Percentiles rank a stretch among this genome's conserved stretches.
Evolutionary conservation across 2,797 vertebrate genomes (phyloP).

Genomic region (Leptoclinus maculatus): DNA sequence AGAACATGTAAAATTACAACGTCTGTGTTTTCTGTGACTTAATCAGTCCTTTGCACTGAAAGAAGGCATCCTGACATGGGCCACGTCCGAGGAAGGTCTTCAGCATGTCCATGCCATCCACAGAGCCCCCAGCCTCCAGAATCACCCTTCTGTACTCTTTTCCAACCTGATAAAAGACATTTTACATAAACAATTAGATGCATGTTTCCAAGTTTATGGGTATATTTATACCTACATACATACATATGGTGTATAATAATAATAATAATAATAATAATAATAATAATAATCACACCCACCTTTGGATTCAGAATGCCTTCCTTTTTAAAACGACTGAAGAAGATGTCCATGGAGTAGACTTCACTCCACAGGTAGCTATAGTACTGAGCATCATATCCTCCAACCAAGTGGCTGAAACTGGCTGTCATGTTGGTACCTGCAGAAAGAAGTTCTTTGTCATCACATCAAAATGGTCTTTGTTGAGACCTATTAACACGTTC

Average conservation of each 20-base stretch:
- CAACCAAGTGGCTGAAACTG: slow-evolving; percentile 93
- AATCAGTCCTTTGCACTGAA: slow-evolving; percentile 91
- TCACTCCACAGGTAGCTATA: slow-evolving; percentile 98
- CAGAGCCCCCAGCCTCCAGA: slow-evolving; percentile 92
- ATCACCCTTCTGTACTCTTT: slow-evolving; percentile 92
- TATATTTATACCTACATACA: not conserved
- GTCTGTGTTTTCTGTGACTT: slow-evolving; percentile 37
- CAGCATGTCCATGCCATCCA: slow-evolving; percentile 93
- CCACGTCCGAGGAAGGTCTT: slow-evolving; percentile 90
- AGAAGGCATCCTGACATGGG: slow-evolving; percentile 92
- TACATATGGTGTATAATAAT: not conserved
- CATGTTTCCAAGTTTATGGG: accelerated
- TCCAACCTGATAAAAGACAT: slow-evolving; percentile 84
- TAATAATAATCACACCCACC: slow-evolving; percentile 73
- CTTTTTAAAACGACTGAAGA: slow-evolving; percentile 92
- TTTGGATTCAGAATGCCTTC: slow-evolving; percentile 94
- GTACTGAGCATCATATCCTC: slow-evolving; percentile 95
- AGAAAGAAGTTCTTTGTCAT: slow-evolving; percentile 21
- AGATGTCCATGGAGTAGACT: slow-evolving; percentile 96
- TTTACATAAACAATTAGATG: not conserved
- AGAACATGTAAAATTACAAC: not conserved
- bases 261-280: not conserved
- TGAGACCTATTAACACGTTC: not conserved
- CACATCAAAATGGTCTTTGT: not conserved
- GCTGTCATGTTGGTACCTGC: slow-evolving; percentile 96